These are phyloP conservation scores for Gasterosteus aculeatus DNA, from an alignment of 2,113 vertebrate species.

Conservation along the genomic window DNA sequence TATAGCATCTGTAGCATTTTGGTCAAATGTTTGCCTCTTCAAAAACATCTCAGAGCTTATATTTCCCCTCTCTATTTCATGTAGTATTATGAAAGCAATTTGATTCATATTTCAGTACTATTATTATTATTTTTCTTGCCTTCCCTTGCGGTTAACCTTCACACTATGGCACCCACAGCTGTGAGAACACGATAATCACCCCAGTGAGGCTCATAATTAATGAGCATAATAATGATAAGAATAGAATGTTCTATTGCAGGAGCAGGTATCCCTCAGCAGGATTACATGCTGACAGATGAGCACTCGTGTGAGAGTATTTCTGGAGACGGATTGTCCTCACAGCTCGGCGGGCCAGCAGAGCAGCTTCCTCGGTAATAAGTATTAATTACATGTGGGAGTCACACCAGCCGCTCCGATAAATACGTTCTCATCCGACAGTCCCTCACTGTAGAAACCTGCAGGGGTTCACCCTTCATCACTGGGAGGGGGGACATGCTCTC, in stretches of 20 bases:
- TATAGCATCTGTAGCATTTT: not conserved
- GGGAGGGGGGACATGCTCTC: no score
- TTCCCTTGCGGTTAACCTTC: not conserved
- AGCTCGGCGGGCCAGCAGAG: conserved; percentile 25
- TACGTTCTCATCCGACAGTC: not conserved
- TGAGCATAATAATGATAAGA: not conserved
- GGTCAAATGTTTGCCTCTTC: not conserved
- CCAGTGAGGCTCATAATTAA: not conserved
- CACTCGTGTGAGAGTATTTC: conserved; percentile 47
- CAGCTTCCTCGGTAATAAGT: conserved; percentile 39
- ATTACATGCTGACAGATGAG: conserved; percentile 32
- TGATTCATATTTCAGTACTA: not conserved
- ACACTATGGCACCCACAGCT: not conserved
- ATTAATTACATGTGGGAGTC: conserved; percentile 44
- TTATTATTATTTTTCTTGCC: not conserved
- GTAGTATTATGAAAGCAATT: not conserved
- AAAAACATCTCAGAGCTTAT: no score
- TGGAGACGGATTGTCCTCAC: conserved; percentile 50
- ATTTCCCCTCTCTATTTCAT: not conserved
- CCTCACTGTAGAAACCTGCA: not conserved
- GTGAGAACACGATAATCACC: not conserved
- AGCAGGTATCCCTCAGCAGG: conserved; percentile 1
- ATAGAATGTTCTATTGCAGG: not conserved
- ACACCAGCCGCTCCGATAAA: not conserved
- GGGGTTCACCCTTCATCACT: no score